A percentile compares a stretch with the other conserved stretches of the same genome.
phyloP scores from a whole-genome alignment of 2,888 invertebrate genomes.

The Lithodes maja region DNA sequence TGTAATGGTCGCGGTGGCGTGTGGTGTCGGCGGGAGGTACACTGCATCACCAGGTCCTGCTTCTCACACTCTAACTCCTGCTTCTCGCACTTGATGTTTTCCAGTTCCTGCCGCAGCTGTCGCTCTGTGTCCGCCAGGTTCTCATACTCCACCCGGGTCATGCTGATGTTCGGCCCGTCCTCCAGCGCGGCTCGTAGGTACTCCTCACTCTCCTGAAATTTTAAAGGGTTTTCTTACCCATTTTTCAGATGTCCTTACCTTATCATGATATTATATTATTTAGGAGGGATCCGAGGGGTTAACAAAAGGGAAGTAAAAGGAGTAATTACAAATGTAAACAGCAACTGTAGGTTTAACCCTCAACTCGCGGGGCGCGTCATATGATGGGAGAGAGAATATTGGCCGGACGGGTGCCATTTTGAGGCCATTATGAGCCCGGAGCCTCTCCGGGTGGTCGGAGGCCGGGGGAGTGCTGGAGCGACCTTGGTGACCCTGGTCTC shows the following conservation, averaged over 20 bases:
- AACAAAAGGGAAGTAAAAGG: background rate
- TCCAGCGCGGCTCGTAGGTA: conserved; percentile 46
- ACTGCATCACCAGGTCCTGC: conserved; percentile 19
- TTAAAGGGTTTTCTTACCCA: background rate
- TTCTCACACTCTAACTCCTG: conserved; percentile 42
- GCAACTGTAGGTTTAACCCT: background rate
- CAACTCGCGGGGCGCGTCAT: background rate
- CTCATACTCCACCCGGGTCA: conserved; percentile 61
- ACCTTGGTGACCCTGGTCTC: too few relatives aligned
- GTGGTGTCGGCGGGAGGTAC: conserved; percentile 40
- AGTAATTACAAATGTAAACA: background rate
- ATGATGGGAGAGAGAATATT: background rate
- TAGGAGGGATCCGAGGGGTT: too few relatives aligned
- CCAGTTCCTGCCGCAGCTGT: conserved; percentile 54
- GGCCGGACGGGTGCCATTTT: too few relatives aligned
- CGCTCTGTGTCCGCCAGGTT: conserved; percentile 59
- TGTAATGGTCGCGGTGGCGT: conserved; percentile 16
- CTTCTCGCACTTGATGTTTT: conserved; percentile 65
- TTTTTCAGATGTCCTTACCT: too few relatives aligned
- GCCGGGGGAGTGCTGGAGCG: too few relatives aligned
- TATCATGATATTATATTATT: too few relatives aligned
- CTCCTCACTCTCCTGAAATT: conserved; percentile 61
- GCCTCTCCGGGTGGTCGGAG: too few relatives aligned
- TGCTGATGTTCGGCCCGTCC: conserved; percentile 52
- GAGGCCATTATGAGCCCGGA: too few relatives aligned